Evolutionary conservation across 2,113 vertebrate species (phyloP).

Genomic region (Hydropotes inermis): DNA sequence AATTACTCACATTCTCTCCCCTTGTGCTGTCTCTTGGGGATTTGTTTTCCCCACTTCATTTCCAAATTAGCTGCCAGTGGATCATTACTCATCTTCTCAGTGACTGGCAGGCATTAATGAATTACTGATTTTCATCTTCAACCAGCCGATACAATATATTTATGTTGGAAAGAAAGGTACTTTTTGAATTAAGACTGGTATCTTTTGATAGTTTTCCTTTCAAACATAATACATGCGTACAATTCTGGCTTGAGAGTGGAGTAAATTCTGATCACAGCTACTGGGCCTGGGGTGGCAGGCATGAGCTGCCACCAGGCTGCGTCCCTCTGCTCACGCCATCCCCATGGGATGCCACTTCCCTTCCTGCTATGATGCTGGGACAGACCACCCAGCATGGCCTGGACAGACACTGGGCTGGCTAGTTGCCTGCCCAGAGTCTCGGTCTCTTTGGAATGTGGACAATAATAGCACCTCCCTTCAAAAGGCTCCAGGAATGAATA

Average conservation of each 20-base stretch:
- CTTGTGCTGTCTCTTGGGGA: neutral
- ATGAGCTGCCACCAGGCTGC: fast-evolving
- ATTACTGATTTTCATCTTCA: slow-evolving; percentile 27
- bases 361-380: neutral
- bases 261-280: neutral
- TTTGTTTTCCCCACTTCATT: neutral
- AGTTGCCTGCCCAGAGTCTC: fast-evolving
- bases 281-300: neutral
- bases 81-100: slow-evolving; percentile 37
- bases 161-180: slow-evolving; percentile 37
- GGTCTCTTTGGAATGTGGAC: neutral
- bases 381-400: no score
- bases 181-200: neutral
- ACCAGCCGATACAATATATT: neutral
- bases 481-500: neutral
- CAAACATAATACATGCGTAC: neutral
- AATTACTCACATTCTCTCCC: neutral
- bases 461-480: neutral
- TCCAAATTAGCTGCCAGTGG: slow-evolving; percentile 9
- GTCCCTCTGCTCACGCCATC: fast-evolving
- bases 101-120: slow-evolving; percentile 22
- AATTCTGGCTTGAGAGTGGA: fast-evolving
- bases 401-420: neutral
- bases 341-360: fast-evolving
- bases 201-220: neutral